Conservation (phyloP, 2,113 vertebrate genomes). For the Antennarius striatus region DNA sequence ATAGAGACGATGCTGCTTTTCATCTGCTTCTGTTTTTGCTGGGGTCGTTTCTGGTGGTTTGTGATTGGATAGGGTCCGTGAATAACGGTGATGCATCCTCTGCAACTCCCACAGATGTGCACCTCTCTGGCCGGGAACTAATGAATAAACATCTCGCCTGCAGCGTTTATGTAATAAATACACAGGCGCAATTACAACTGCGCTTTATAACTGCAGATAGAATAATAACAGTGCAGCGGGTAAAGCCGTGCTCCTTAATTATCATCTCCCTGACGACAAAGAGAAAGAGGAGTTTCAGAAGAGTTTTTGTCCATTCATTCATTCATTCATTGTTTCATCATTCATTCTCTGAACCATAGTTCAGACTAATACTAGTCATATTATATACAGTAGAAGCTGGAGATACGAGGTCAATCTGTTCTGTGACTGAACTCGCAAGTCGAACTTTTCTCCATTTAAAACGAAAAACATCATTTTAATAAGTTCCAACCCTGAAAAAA, state of each 20-base stretch:
- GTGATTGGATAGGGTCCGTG: constrained; percentile 46
- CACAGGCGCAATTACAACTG: constrained; percentile 70
- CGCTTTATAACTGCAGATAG: constrained; percentile 67
- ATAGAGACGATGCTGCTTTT: constrained; percentile 30
- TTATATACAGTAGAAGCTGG: no score
- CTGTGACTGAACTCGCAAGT: no score
- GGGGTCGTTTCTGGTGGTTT: constrained; percentile 50
- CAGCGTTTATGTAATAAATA: constrained; percentile 66
- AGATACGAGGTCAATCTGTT: no score
- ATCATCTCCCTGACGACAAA: background rate
- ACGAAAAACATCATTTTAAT: no score
- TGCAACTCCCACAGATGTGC: constrained; percentile 8
- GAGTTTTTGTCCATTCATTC: no score
- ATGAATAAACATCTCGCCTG: constrained; percentile 59
- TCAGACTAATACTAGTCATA: no score
- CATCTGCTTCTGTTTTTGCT: constrained; percentile 45
- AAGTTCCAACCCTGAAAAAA: no score
- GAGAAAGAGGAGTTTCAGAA: no score
- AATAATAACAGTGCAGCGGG: constrained; percentile 44
- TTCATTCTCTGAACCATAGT: no score
- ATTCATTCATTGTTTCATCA: no score
- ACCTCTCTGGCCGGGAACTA: background rate
- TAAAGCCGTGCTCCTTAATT: constrained; percentile 64
- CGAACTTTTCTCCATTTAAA: no score
- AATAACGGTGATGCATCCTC: constrained; percentile 24